A percentile compares a stretch with the other conserved stretches of the same genome.
Conservation (phyloP, 2,113 vertebrate genomes). For the human region DNA sequence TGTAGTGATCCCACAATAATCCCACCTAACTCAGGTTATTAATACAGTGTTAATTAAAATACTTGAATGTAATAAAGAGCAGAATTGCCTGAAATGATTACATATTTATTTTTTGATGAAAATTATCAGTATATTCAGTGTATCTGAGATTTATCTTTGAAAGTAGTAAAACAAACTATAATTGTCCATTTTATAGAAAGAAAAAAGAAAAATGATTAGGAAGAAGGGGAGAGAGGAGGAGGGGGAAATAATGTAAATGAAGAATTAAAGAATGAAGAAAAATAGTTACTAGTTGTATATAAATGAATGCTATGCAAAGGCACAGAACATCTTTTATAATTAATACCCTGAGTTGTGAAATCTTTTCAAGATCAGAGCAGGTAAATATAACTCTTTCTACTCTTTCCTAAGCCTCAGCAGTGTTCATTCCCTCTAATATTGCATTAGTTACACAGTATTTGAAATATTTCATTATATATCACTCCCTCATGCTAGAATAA, state of each 20-base stretch:
- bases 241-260: background rate
- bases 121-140: background rate
- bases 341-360: background rate
- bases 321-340: background rate
- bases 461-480: background rate
- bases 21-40: background rate
- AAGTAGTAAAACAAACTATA: too few relatives aligned
- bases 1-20: background rate
- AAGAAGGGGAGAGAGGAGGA: background rate
- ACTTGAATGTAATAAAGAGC: background rate
- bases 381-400: background rate
- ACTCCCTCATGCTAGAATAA: background rate
- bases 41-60: background rate
- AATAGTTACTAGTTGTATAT: background rate
- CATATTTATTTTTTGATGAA: background rate
- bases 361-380: background rate
- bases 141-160: background rate
- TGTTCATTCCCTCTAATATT: accelerated
- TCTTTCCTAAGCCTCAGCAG: background rate
- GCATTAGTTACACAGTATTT: background rate
- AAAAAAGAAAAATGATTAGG: background rate
- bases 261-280: background rate
- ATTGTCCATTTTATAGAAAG: background rate
- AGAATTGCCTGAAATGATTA: background rate
- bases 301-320: background rate